Conservation (phyloP, 2,797 vertebrate genomes). For the Peromyscus attwateri region DNA sequence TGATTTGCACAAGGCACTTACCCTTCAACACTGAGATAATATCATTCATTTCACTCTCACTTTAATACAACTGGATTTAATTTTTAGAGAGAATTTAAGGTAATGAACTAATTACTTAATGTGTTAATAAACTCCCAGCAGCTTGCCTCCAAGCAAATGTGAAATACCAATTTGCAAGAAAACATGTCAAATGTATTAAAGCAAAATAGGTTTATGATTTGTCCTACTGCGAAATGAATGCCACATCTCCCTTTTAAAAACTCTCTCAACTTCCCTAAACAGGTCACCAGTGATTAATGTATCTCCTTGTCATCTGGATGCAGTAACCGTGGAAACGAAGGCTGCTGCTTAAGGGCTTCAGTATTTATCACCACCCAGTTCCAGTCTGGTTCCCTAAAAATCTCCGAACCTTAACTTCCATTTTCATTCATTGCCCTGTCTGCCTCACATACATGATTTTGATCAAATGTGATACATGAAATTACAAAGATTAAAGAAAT, state of each 20-base stretch:
- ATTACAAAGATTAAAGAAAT: not conserved
- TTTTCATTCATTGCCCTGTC: not conserved
- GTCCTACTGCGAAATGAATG: not conserved
- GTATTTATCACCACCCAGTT: conserved; percentile 14
- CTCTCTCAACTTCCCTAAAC: not conserved
- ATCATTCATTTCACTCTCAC: conserved; percentile 6
- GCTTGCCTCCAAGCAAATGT: conserved; percentile 64
- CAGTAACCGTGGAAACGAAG: not conserved
- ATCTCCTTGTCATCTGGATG: conserved; percentile 43
- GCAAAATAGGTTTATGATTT: conserved; percentile 38
- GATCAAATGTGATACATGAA: not conserved
- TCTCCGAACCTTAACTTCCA: conserved; percentile 16
- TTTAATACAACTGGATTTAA: conserved; percentile 48
- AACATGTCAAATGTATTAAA: conserved; percentile 38
- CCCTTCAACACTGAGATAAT: not conserved
- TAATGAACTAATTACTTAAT: conserved; percentile 58
- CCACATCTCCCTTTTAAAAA: conserved; percentile 46
- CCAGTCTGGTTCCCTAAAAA: conserved; percentile 31
- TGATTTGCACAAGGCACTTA: conserved; percentile 3
- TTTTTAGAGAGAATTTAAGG: conserved; percentile 48
- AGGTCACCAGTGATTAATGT: not conserved
- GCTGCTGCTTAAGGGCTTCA: not conserved
- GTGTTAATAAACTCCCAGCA: conserved; percentile 52
- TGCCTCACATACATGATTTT: not conserved
- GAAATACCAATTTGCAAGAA: conserved; percentile 35